These are phyloP conservation scores for Mormyrus hasselquistii DNA, from an alignment of 2,797 vertebrate genomes.

Conservation along the genomic window DNA sequence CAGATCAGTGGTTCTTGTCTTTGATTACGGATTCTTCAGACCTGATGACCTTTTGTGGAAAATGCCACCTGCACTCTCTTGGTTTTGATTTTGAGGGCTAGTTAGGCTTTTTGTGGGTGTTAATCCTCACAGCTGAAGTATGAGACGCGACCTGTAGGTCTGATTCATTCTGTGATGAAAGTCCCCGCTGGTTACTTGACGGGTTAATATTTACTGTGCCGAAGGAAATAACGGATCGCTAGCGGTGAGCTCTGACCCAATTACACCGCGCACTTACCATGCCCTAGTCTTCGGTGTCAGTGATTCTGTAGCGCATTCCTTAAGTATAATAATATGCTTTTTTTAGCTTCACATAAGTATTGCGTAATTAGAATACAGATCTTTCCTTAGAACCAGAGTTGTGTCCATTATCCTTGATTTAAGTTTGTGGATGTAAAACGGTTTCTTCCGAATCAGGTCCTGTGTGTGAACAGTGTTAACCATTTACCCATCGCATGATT, in stretches of 20 bases:
- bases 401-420: neutral
- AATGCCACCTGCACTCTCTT: neutral
- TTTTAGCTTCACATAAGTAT: constrained; percentile 37
- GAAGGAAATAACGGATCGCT: constrained; percentile 46
- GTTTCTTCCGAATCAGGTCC: neutral
- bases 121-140: neutral
- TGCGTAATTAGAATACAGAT: constrained; percentile 35
- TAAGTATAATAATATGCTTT: neutral
- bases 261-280: neutral
- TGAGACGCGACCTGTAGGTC: neutral
- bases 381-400: neutral
- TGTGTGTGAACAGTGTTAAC: neutral
- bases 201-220: constrained; percentile 47
- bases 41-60: neutral
- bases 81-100: neutral
- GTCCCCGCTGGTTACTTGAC: neutral
- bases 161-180: neutral
- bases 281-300: neutral
- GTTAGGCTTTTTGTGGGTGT: neutral
- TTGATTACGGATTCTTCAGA: neutral
- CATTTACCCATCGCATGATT: neutral
- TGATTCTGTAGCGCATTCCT: neutral
- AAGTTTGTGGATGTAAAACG: neutral
- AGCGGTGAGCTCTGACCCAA: constrained; percentile 13
- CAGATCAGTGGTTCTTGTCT: neutral